phyloP scores from a whole-genome alignment of 1,140 invertebrate species.

The Contarinia nasturtii region DNA sequence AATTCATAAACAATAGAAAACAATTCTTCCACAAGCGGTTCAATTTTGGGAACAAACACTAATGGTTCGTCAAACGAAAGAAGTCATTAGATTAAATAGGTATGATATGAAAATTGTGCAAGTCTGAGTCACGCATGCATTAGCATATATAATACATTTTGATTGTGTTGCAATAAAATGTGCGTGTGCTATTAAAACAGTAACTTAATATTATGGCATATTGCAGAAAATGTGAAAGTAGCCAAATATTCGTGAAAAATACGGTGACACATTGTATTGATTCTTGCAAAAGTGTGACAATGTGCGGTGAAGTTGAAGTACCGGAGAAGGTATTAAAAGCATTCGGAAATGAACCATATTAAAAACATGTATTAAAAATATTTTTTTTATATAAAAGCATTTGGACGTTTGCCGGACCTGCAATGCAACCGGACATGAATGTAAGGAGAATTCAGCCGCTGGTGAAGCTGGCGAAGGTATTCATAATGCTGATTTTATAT shows the following conservation, averaged over 20 bases:
- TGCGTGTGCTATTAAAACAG: too few species aligned
- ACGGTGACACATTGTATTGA: slow-evolving; percentile 75
- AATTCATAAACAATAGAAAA: slow-evolving; percentile 38
- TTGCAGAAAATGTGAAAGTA: slow-evolving; percentile 58
- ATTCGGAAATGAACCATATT: too few species aligned
- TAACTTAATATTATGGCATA: slow-evolving; percentile 3
- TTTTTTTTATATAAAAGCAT: slow-evolving; percentile 7
- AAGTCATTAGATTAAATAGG: slow-evolving; percentile 73
- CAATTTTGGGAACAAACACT: slow-evolving; percentile 84
- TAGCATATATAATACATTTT: too few species aligned
- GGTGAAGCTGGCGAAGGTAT: slow-evolving; percentile 46
- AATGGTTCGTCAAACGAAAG: slow-evolving; percentile 65
- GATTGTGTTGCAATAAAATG: too few species aligned
- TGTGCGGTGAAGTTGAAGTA: slow-evolving; percentile 86
- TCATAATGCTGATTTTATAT: slow-evolving; percentile 78
- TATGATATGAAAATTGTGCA: too few species aligned
- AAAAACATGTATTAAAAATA: too few species aligned
- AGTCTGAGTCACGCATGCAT: too few species aligned
- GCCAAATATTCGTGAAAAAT: slow-evolving; percentile 64
- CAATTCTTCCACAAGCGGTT: slow-evolving; percentile 75
- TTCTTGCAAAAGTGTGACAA: slow-evolving; percentile 62
- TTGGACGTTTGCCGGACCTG: slow-evolving; percentile 67
- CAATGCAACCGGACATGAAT: slow-evolving; percentile 65
- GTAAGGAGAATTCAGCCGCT: slow-evolving; percentile 26
- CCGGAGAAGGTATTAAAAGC: slow-evolving; percentile 84